These are phyloP conservation scores for Physeter macrocephalus DNA, from an alignment of 2,113 vertebrate genomes.

Conservation along the genomic window DNA sequence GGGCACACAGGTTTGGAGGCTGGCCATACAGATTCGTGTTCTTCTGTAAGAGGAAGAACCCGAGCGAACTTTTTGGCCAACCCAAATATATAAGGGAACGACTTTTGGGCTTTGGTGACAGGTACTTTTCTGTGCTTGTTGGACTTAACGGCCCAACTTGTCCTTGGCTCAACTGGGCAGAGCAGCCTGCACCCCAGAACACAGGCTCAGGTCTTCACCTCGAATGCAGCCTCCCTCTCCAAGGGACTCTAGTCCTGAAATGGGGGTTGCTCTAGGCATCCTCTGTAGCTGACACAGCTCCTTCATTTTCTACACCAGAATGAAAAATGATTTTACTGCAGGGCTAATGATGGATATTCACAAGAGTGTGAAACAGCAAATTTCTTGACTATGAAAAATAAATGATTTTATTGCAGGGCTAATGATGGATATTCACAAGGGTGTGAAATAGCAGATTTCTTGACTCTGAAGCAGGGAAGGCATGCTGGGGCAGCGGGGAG, in stretches of 20 bases:
- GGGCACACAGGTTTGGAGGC: background rate
- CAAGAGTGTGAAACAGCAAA: background rate
- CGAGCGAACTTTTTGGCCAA: no score
- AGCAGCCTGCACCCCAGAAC: background rate
- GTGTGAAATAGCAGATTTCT: background rate
- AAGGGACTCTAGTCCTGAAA: background rate
- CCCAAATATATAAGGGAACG: background rate
- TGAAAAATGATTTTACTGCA: conserved; percentile 56
- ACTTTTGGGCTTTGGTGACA: background rate
- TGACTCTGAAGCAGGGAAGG: background rate
- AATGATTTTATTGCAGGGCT: conserved; percentile 33
- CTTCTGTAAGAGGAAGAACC: no score
- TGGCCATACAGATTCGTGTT: no score
- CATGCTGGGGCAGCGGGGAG: background rate
- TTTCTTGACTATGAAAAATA: conserved; percentile 31
- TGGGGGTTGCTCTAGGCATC: background rate
- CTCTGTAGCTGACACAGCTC: background rate
- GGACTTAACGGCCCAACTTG: background rate
- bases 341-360: background rate
- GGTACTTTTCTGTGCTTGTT: background rate
- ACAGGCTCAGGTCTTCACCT: background rate
- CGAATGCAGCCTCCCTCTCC: background rate
- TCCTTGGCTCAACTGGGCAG: background rate
- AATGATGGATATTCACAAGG: background rate
- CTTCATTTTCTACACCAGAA: background rate